Percentiles rank a stretch among this genome's conserved stretches.
Evolutionary conservation across 2,797 vertebrate genomes (phyloP).

Genomic region (Catharus ustulatus): DNA sequence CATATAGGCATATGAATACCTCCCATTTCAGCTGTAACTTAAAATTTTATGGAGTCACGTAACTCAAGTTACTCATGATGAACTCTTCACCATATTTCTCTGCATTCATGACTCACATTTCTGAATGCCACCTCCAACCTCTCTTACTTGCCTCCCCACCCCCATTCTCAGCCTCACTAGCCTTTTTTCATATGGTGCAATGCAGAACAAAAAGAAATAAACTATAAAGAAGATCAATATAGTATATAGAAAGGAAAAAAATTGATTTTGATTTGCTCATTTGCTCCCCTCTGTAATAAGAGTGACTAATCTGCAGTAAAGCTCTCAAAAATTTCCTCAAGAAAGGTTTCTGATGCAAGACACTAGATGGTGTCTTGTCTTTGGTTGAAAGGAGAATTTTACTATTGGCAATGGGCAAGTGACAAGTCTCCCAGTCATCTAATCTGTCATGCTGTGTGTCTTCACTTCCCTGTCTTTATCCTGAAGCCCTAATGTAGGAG

Average conservation of each 20-base stretch:
- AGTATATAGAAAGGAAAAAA: not conserved
- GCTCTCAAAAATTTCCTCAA: not conserved
- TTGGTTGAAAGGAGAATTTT: not conserved
- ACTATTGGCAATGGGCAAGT: not conserved
- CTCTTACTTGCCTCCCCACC: not conserved
- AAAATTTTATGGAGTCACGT: constrained; percentile 21
- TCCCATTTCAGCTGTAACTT: constrained; percentile 10
- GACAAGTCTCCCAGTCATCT: not conserved
- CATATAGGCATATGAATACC: constrained; percentile 27
- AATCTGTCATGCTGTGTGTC: not conserved
- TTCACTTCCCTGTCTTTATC: not conserved
- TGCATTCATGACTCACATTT: not conserved
- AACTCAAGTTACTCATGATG: not conserved
- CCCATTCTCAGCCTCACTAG: not conserved
- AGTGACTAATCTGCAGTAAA: not conserved
- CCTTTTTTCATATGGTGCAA: not conserved
- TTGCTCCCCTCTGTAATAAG: not conserved
- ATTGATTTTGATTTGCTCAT: not conserved
- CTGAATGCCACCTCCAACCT: not conserved
- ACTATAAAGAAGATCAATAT: not conserved
- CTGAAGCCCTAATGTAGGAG: not conserved
- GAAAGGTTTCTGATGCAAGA: not conserved
- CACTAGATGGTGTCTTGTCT: not conserved
- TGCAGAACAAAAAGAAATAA: not conserved
- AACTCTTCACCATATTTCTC: constrained; percentile 7